Percentiles rank a stretch among this genome's conserved stretches.
phyloP scores from a whole-genome alignment of 2,113 vertebrate genomes.

The Silurus meridionalis region DNA sequence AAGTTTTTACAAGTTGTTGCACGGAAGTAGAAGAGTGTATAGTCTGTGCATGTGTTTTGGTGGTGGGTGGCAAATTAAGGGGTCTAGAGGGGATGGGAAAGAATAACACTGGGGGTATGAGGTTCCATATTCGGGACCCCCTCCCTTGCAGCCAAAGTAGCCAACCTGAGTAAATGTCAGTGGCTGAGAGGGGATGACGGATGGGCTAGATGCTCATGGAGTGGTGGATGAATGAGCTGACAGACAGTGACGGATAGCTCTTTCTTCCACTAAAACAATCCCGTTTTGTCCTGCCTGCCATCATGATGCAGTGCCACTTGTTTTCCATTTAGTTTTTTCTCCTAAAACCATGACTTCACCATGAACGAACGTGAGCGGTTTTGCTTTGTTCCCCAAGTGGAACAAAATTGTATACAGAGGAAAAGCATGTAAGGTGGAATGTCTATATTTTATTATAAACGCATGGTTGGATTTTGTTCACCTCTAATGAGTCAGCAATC shows the following conservation, averaged over 20 bases:
- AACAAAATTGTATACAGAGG: constrained; percentile 55
- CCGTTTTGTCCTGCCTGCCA: constrained; percentile 96
- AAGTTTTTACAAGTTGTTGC: not conserved
- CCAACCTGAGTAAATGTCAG: constrained; percentile 80
- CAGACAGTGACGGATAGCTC: constrained; percentile 95
- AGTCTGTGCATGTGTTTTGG: constrained; percentile 38
- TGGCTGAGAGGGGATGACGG: constrained; percentile 89
- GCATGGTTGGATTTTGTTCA: constrained; percentile 35
- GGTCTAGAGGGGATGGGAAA: constrained; percentile 56
- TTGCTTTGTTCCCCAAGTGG: constrained; percentile 52
- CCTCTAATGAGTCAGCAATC: constrained; percentile 5
- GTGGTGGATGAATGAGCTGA: constrained; percentile 93
- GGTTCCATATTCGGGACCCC: constrained; percentile 54
- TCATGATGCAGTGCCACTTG: constrained; percentile 98
- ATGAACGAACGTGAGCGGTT: constrained; percentile 55
- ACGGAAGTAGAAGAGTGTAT: constrained; percentile 5
- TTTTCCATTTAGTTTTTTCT: constrained; percentile 64
- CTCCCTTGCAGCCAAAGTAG: constrained; percentile 54
- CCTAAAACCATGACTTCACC: constrained; percentile 54
- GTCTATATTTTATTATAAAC: constrained; percentile 16
- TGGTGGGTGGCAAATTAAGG: constrained; percentile 41
- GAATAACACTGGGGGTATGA: constrained; percentile 58
- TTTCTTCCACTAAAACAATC: constrained; percentile 86
- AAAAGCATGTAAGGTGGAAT: constrained; percentile 23
- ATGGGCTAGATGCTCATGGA: constrained; percentile 88